Evolutionary conservation across 1,140 invertebrate genomes (phyloP).

Genomic region (Heliconius congener): DNA sequence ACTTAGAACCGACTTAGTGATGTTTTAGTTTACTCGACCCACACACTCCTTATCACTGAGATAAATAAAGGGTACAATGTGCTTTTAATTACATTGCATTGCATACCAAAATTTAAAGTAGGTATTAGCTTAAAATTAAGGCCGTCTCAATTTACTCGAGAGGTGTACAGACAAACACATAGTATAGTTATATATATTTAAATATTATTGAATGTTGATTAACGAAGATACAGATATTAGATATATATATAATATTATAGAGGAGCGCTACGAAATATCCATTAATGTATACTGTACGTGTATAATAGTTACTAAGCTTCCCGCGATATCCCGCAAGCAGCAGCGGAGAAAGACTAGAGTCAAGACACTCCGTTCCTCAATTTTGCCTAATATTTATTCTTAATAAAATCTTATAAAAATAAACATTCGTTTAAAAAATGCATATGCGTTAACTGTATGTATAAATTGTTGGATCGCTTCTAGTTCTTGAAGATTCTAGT

Average conservation of each 20-base stretch:
- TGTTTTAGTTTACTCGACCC: constrained; percentile 32
- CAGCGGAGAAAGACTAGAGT: too few relatives aligned
- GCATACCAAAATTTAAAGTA: constrained; percentile 8
- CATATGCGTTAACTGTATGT: not conserved
- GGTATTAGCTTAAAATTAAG: not conserved
- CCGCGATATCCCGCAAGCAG: too few relatives aligned
- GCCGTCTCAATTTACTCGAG: not conserved
- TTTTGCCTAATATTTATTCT: too few relatives aligned
- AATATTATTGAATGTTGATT: not conserved
- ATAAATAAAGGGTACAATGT: constrained; percentile 31
- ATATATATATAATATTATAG: not conserved
- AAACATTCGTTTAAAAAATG: too few relatives aligned
- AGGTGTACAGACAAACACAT: not conserved
- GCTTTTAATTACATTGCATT: constrained; percentile 28
- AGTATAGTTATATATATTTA: too few relatives aligned
- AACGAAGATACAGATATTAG: not conserved
- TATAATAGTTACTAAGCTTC: too few relatives aligned
- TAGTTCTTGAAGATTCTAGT: not conserved
- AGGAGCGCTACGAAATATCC: too few relatives aligned
- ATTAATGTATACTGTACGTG: too few relatives aligned
- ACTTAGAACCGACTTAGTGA: constrained; percentile 28
- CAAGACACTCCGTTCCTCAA: too few relatives aligned
- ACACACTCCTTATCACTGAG: constrained; percentile 26
- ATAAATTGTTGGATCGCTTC: not conserved
- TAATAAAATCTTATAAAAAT: too few relatives aligned